Conservation (phyloP, 2,113 vertebrate genomes). For the Apaloderma vittatum region DNA sequence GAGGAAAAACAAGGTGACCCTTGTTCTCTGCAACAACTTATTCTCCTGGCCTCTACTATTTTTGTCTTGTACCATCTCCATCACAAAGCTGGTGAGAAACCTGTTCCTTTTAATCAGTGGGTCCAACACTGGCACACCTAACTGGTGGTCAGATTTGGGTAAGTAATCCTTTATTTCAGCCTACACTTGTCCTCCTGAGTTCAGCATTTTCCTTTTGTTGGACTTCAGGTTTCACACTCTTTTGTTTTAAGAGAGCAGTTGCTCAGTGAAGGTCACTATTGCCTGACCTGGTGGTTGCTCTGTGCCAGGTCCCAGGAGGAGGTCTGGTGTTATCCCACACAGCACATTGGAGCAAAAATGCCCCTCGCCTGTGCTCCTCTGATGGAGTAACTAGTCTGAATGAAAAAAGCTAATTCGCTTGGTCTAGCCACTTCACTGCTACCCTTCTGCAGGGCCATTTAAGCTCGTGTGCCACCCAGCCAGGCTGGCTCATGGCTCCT, state of each 20-base stretch:
- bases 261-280: background rate
- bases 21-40: background rate
- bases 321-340: background rate
- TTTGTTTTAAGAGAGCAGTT: background rate
- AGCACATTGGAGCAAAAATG: background rate
- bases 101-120: background rate
- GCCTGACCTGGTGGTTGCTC: rapidly evolving
- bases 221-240: background rate
- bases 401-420: background rate
- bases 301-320: background rate
- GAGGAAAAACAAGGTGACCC: background rate
- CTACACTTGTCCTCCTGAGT: background rate
- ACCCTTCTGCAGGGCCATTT: background rate
- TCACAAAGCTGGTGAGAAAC: background rate
- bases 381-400: background rate
- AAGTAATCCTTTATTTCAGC: background rate
- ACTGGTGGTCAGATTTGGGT: background rate
- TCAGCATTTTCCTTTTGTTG: background rate
- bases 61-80: background rate
- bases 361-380: background rate
- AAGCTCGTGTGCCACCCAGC: background rate
- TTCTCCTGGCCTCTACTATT: background rate
- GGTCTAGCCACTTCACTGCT: background rate
- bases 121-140: rapidly evolving
- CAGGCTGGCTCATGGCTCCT: too few relatives aligned